Evolutionary conservation across 2,113 vertebrate genomes (phyloP).

Genomic region (Butorides virescens): DNA sequence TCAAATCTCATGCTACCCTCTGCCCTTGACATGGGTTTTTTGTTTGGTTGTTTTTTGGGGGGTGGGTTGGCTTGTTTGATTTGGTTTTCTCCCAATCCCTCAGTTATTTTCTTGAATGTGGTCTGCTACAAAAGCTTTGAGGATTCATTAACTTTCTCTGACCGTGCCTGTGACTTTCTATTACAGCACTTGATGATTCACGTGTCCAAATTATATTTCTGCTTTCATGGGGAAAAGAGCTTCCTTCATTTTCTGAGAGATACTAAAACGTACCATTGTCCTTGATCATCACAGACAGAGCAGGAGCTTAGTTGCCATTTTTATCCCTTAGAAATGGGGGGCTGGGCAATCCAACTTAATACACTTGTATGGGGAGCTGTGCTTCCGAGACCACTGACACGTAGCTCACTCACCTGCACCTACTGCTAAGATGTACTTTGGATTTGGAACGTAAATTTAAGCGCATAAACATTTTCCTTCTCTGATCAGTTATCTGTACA

Average conservation of each 20-base stretch:
- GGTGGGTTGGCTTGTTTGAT: neutral
- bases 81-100: rapidly evolving
- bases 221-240: neutral
- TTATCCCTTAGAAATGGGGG: neutral
- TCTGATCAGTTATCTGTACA: neutral
- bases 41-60: neutral
- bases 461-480: neutral
- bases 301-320: neutral
- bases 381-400: neutral
- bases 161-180: neutral
- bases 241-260: neutral
- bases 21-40: neutral
- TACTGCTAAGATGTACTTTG: neutral
- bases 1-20: neutral
- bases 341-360: neutral
- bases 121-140: neutral
- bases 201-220: neutral
- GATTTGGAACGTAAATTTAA: neutral
- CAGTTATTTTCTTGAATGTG: neutral
- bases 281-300: neutral
- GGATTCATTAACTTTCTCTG: neutral
- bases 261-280: neutral
- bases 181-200: neutral
- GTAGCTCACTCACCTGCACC: neutral
- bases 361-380: neutral